These are phyloP conservation scores for Geophilus truncorum DNA, from an alignment of 2,888 invertebrate species.

Conservation along the genomic window DNA sequence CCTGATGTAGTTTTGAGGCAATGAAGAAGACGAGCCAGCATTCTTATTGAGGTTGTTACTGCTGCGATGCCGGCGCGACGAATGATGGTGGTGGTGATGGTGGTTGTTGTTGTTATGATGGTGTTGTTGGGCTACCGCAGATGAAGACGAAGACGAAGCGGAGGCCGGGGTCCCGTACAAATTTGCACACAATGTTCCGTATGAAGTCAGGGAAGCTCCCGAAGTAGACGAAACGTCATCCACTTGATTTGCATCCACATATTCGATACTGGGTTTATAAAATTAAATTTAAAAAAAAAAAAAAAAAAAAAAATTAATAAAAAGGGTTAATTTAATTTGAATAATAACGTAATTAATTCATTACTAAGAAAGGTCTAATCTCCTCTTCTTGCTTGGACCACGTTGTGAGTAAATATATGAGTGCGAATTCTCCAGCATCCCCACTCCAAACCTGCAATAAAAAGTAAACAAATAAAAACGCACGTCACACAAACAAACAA, in stretches of 20 bases:
- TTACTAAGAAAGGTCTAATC: constrained; percentile 36
- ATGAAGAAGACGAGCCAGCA: constrained; percentile 31
- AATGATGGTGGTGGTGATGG: constrained; percentile 38
- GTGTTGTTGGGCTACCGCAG: constrained; percentile 36
- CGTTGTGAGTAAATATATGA: constrained; percentile 36
- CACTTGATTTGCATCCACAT: constrained; percentile 52
- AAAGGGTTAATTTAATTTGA: too few species aligned
- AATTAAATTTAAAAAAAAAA: constrained; percentile 42
- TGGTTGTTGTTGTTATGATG: too few species aligned
- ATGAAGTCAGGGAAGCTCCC: constrained; percentile 30
- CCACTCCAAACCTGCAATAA: constrained; percentile 35
- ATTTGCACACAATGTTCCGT: constrained; percentile 35
- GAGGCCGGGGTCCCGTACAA: constrained; percentile 36
- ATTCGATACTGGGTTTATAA: constrained; percentile 60
- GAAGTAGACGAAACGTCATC: constrained; percentile 60
- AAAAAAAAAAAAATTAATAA: constrained; percentile 35
- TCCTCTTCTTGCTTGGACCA: constrained; percentile 37
- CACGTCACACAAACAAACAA: not conserved
- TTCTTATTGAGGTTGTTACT: constrained; percentile 12
- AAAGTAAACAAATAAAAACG: not conserved
- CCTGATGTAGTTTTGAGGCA: constrained; percentile 58
- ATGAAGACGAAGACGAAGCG: constrained; percentile 30
- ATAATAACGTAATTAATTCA: not conserved
- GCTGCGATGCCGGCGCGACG: constrained; percentile 35
- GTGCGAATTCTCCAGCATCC: constrained; percentile 38